These are phyloP conservation scores for Rhinichthys klamathensis DNA, from an alignment of 2,113 vertebrate species.

Conservation along the genomic window DNA sequence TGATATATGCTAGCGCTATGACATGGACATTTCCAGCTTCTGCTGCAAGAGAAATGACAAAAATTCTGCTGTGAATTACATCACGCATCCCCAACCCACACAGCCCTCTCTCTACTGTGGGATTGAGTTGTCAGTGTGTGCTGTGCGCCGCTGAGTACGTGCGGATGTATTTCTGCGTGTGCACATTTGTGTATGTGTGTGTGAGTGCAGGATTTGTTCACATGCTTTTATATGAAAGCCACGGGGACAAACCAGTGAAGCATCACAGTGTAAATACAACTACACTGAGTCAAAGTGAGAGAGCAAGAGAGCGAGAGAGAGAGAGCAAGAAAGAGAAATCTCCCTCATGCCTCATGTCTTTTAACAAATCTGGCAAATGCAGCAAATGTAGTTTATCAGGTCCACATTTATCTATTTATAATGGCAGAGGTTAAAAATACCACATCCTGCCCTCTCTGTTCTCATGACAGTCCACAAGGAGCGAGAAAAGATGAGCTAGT, in stretches of 20 bases:
- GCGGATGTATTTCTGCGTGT: background rate
- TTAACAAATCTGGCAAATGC: slow-evolving; percentile 13
- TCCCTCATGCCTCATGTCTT: background rate
- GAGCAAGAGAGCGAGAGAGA: slow-evolving; percentile 18
- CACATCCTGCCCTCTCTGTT: slow-evolving; percentile 32
- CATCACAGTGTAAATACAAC: slow-evolving; percentile 70
- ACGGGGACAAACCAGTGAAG: slow-evolving; percentile 63
- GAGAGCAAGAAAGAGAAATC: slow-evolving; percentile 38
- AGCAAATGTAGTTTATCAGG: slow-evolving; percentile 40
- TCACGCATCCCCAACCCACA: slow-evolving; percentile 44
- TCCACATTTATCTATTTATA: slow-evolving; percentile 40
- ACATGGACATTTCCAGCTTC: slow-evolving; percentile 60
- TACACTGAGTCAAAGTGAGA: slow-evolving; percentile 57
- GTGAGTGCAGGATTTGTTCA: slow-evolving; percentile 64
- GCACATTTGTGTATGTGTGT: slow-evolving; percentile 38
- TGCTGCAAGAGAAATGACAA: slow-evolving; percentile 56
- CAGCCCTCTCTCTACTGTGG: slow-evolving; percentile 10
- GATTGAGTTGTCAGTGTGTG: slow-evolving; percentile 40
- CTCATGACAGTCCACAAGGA: slow-evolving; percentile 35
- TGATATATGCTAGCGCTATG: slow-evolving; percentile 57
- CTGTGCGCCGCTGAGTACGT: slow-evolving; percentile 3
- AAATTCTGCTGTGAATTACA: slow-evolving; percentile 63
- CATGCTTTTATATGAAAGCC: slow-evolving; percentile 68
- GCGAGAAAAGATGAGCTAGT: slow-evolving; percentile 47
- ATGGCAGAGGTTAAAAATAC: slow-evolving; percentile 44